Percentiles rank a stretch among this genome's conserved stretches.
Evolutionary conservation across 2,888 invertebrate species (phyloP).

Genomic region (Aphrophora alni): DNA sequence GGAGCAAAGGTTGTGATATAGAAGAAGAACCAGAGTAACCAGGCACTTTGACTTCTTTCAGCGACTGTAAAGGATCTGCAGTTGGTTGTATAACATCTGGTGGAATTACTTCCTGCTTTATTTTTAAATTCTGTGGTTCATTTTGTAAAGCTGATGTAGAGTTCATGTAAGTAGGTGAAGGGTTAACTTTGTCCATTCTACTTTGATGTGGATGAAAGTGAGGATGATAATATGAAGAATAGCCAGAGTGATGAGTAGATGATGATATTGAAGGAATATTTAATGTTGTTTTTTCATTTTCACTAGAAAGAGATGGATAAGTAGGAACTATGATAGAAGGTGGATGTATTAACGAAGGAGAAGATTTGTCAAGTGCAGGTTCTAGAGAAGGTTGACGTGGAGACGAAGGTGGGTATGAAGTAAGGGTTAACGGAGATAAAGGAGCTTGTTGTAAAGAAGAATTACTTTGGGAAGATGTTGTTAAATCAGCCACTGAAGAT

Average conservation of each 20-base stretch:
- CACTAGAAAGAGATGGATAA: conserved; percentile 44
- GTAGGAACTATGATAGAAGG: conserved; percentile 47
- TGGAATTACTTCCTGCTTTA: conserved; percentile 67
- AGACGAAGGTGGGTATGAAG: conserved; percentile 41
- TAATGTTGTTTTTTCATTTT: conserved; percentile 47
- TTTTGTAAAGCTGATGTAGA: conserved; percentile 56
- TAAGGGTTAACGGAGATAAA: conserved; percentile 45
- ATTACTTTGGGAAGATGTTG: conserved; percentile 30
- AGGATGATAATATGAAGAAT: conserved; percentile 49
- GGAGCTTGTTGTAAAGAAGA: conserved; percentile 19
- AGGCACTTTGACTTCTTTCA: conserved; percentile 81
- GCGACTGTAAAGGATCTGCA: conserved; percentile 75
- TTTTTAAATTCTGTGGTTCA: conserved; percentile 76
- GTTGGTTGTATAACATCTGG: conserved; percentile 51
- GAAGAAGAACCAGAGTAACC: conserved; percentile 64
- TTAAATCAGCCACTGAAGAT: conserved; percentile 21
- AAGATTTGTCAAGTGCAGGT: conserved; percentile 38
- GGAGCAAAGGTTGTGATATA: conserved; percentile 53
- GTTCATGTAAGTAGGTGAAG: conserved; percentile 44
- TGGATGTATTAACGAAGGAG: not conserved
- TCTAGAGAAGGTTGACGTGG: conserved; percentile 36
- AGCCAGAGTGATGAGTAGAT: conserved; percentile 41
- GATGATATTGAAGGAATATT: conserved; percentile 46
- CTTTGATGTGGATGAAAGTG: conserved; percentile 47
- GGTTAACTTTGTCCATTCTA: conserved; percentile 47